These are phyloP conservation scores for Microctonus aethiopoides DNA, from an alignment of 2,888 invertebrate species.

Conservation along the genomic window DNA sequence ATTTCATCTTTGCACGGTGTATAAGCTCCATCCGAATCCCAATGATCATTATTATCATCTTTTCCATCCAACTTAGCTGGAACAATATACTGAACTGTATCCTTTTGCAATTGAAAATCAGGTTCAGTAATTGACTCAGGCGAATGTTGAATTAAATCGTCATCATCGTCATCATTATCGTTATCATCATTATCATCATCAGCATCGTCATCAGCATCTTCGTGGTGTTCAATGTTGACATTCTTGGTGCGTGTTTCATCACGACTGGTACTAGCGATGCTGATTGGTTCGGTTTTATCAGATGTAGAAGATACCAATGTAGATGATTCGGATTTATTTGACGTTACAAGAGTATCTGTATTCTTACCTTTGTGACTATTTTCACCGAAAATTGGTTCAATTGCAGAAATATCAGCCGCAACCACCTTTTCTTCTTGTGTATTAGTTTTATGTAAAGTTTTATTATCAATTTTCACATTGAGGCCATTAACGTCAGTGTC, in stretches of 20 bases:
- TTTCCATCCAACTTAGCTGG: conserved; percentile 25
- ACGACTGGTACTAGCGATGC: background rate
- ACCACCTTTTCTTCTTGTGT: conserved; percentile 16
- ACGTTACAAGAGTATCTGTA: conserved; percentile 15
- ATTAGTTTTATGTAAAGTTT: conserved; percentile 3
- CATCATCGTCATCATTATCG: conserved; percentile 65
- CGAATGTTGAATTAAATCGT: conserved; percentile 52
- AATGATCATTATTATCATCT: conserved; percentile 41
- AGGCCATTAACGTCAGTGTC: conserved; percentile 11
- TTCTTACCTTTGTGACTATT: conserved; percentile 9
- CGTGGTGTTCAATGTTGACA: too few relatives aligned
- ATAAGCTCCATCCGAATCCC: conserved; percentile 64
- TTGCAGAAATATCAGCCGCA: conserved; percentile 3
- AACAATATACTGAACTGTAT: conserved; percentile 32
- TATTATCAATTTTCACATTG: background rate
- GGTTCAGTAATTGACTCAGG: conserved; percentile 58
- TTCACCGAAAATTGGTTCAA: conserved; percentile 39
- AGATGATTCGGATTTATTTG: conserved; percentile 24
- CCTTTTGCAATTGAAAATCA: conserved; percentile 49
- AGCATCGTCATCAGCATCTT: conserved; percentile 65
- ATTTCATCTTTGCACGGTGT: conserved; percentile 64
- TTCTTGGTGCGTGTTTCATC: conserved; percentile 53
- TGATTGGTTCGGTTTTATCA: background rate
- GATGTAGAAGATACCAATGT: conserved; percentile 13
- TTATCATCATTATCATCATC: conserved; percentile 57